Evolutionary conservation across 2,888 invertebrate genomes (phyloP).

Genomic region (Chironomus riparius): DNA sequence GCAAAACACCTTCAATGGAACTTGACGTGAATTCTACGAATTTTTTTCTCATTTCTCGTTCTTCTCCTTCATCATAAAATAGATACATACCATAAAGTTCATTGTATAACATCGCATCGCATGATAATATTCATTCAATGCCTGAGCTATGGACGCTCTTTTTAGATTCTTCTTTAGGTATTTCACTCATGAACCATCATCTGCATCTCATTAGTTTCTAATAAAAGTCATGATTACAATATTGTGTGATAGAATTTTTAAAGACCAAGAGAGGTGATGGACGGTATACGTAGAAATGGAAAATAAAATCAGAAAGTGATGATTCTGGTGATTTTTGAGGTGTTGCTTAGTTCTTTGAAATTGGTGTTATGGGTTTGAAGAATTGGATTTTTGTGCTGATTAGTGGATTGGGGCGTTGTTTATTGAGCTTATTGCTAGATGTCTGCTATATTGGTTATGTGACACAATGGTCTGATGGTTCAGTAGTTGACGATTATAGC

Average conservation of each 20-base stretch:
- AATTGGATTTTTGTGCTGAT: too few relatives aligned
- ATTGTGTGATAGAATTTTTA: too few relatives aligned
- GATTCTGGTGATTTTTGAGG: not conserved
- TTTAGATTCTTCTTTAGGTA: not conserved
- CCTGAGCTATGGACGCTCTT: not conserved
- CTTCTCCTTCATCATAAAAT: too few relatives aligned
- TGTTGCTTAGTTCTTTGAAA: too few relatives aligned
- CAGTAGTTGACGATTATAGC: too few relatives aligned
- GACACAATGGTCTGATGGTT: too few relatives aligned
- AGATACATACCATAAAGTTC: not conserved
- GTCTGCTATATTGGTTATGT: too few relatives aligned
- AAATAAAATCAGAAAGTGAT: not conserved
- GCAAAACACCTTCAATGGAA: not conserved
- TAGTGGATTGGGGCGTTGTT: too few relatives aligned
- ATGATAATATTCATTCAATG: not conserved
- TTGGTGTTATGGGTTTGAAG: too few relatives aligned
- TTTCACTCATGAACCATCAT: not conserved
- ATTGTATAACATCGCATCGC: not conserved
- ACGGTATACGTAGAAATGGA: not conserved
- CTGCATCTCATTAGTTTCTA: conserved; percentile 19
- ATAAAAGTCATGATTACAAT: conserved; percentile 14
- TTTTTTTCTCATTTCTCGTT: not conserved
- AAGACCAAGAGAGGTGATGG: too few relatives aligned
- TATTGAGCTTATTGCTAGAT: too few relatives aligned
- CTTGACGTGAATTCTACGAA: not conserved